Evolutionary conservation across 2,113 vertebrate genomes (phyloP), one percentile per base, ranked within the genome.

Genomic region (Maylandia zebra): DNA sequence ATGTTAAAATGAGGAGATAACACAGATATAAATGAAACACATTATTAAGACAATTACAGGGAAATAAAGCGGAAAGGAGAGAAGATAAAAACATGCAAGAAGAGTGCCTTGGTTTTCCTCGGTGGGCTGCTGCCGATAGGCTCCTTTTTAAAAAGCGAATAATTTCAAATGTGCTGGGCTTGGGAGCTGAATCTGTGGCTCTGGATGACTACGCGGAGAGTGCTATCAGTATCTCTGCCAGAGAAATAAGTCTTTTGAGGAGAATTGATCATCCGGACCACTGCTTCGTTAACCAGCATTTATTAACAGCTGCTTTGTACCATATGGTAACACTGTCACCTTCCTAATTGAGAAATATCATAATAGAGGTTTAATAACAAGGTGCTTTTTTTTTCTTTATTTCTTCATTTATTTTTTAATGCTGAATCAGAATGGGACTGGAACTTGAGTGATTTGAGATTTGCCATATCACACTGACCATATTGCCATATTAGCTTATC

Each of bases 21-120:
- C 80, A 55, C 48, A 27, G 80, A 87, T 86, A 71, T 82, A 88
- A 89, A 82, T 66, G 32, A 87, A 89, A 82, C 24, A 19, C 83
- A 61, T 89, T 92, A 88, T 88, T 89, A 81, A 66, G 66, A 87
- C 83, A 88, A 88, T 90, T 88, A 85, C 66, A 27, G 43, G 12
- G 50, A 61, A 45, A 53, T 50, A 82, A 36, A 84, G 52, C 66
- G 32, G 53, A 84, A 86, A 81, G 32, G 12, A 81, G 79, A 36
- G 83, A 30, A 55, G 45, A 81, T 83, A 86, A 57, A 43, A 57
- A 38, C 14, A 64, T n/a, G 38, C 61, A 59, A 56, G 19, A 38
- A 82, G 17, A 56, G 36, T 34, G 17, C 9, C 34, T 57, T 38
- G 24, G 22, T 74, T 91, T 59, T 50, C 43, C 78, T 86, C 10